Conservation (phyloP, 2,113 vertebrate genomes). For the Ochotona princeps region DNA sequence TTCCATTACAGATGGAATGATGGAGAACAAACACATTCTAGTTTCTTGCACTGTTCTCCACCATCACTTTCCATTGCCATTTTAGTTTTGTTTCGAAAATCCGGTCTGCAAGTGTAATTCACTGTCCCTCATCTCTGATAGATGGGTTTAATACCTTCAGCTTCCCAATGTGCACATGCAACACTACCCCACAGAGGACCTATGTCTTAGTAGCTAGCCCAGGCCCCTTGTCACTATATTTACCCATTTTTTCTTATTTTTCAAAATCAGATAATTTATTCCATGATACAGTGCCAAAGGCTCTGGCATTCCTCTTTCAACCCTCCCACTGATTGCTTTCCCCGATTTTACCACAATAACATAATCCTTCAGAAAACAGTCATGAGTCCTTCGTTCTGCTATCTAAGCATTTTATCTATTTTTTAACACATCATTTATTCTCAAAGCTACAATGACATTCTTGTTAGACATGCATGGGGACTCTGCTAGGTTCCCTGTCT, state of each 20-base stretch:
- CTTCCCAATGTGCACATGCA: rapidly evolving
- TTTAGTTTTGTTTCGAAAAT: not conserved
- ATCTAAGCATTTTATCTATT: not conserved
- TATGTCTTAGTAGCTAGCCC: not conserved
- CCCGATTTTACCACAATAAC: too few relatives aligned
- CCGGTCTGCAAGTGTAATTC: not conserved
- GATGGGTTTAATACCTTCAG: not conserved
- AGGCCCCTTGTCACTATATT: not conserved
- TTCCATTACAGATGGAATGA: not conserved
- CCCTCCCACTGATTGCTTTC: too few relatives aligned
- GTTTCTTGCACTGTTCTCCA: not conserved
- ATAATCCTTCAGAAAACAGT: too few relatives aligned
- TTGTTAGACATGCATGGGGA: not conserved
- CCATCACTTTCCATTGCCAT: not conserved
- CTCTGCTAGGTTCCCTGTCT: not conserved
- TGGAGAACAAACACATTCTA: not conserved
- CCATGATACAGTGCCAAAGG: too few relatives aligned
- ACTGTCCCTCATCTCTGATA: not conserved
- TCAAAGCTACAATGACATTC: not conserved
- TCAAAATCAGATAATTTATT: too few relatives aligned
- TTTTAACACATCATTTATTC: not conserved
- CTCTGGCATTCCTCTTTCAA: too few relatives aligned
- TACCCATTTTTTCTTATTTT: not conserved
- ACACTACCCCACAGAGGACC: rapidly evolving
- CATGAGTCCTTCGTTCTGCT: too few relatives aligned